These are phyloP conservation scores for Periophthalmus magnuspinnatus DNA, from an alignment of 2,797 vertebrate genomes.

Conservation along the genomic window DNA sequence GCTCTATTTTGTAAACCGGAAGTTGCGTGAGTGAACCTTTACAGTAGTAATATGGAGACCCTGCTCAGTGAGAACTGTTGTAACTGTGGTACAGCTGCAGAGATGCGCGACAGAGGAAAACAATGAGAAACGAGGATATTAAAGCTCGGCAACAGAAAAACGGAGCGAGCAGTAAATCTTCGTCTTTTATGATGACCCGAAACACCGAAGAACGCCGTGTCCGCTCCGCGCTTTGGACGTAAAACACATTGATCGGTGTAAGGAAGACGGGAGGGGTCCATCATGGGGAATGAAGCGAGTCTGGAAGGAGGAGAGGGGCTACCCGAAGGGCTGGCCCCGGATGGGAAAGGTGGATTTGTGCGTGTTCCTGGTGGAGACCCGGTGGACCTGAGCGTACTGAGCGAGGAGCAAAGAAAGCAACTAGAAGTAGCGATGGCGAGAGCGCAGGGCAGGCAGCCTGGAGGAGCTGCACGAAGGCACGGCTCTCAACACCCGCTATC, in stretches of 20 bases:
- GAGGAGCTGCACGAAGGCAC: slow-evolving; percentile 85
- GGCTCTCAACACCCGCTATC: slow-evolving; percentile 22
- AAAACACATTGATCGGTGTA: slow-evolving; percentile 53
- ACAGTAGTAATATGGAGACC: slow-evolving; percentile 48
- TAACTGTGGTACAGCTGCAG: slow-evolving; percentile 65
- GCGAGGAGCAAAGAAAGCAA: slow-evolving; percentile 88
- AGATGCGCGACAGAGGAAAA: slow-evolving; percentile 69
- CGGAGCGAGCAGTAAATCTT: slow-evolving; percentile 24
- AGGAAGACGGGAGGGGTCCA: slow-evolving; percentile 65
- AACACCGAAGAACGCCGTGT: slow-evolving; percentile 35
- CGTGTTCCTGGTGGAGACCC: slow-evolving; percentile 84
- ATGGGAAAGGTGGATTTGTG: slow-evolving; percentile 79
- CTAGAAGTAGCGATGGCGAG: slow-evolving; percentile 91
- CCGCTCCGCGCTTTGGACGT: slow-evolving; percentile 51
- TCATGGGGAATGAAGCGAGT: slow-evolving; percentile 98
- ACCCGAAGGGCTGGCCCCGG: slow-evolving; percentile 81
- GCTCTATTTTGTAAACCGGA: slow-evolving; percentile 58
- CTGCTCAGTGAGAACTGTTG: slow-evolving; percentile 58
- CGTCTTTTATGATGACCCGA: slow-evolving; percentile 58
- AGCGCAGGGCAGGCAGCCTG: slow-evolving; percentile 88
- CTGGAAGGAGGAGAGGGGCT: slow-evolving; percentile 87
- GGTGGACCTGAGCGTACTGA: slow-evolving; percentile 87
- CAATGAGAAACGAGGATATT: slow-evolving; percentile 39
- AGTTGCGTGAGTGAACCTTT: slow-evolving; percentile 8
- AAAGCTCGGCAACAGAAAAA: slow-evolving; percentile 8